These are phyloP conservation scores for Bombylius discolor DNA, from an alignment of 2,888 invertebrate species.

Conservation along the genomic window DNA sequence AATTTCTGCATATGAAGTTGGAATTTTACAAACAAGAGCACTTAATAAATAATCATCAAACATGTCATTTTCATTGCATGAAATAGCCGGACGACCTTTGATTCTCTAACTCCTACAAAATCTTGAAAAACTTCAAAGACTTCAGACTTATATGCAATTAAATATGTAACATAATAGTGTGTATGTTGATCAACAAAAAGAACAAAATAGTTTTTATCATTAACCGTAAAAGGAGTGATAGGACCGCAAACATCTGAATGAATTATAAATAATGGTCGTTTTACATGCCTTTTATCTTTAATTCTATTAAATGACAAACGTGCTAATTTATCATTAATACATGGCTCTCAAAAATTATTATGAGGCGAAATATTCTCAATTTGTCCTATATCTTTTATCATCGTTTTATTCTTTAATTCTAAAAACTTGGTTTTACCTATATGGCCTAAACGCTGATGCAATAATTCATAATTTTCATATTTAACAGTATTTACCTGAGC, in stretches of 20 bases:
- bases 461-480: background rate
- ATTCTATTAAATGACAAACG: constrained; percentile 8
- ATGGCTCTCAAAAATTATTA: constrained; percentile 7
- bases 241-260: constrained; percentile 25
- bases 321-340: background rate
- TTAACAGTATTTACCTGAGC: no score
- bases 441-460: constrained; percentile 8
- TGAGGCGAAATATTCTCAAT: constrained; percentile 3
- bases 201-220: constrained; percentile 14
- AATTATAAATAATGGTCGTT: constrained; percentile 23
- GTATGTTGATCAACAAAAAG: constrained; percentile 15
- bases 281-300: constrained; percentile 16
- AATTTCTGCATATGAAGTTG: constrained; percentile 1
- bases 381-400: constrained; percentile 3
- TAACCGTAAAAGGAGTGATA: constrained; percentile 22
- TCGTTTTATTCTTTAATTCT: constrained; percentile 4
- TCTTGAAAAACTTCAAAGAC: constrained; percentile 19
- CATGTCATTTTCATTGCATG: background rate
- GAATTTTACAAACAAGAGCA: constrained; percentile 9
- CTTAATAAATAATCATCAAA: constrained; percentile 9
- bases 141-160: constrained; percentile 22
- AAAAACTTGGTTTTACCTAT: constrained; percentile 9
- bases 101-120: constrained; percentile 12
- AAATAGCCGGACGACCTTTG: constrained; percentile 1
- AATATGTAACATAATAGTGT: constrained; percentile 23